Evolutionary conservation across 2,888 invertebrate species (phyloP).

Genomic region (Pardosa pseudoannulata): DNA sequence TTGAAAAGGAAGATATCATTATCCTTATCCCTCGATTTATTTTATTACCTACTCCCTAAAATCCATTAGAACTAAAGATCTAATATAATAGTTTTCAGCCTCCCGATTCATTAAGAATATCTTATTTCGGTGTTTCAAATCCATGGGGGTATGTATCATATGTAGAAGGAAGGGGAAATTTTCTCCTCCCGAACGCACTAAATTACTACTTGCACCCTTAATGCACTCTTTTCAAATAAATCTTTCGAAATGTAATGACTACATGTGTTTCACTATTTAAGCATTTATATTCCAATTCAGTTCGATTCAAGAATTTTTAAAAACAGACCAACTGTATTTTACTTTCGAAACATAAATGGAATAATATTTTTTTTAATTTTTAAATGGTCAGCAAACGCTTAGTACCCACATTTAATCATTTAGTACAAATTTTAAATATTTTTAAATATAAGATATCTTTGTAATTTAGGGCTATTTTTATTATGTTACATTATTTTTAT

Average conservation of each 20-base stretch:
- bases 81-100: neutral
- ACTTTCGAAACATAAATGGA: no score
- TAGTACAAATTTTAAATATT: no score
- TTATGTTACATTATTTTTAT: no score
- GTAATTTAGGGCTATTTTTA: no score
- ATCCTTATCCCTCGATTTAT: neutral
- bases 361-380: no score
- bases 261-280: no score
- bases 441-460: no score
- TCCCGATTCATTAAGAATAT: neutral
- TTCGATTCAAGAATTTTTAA: no score
- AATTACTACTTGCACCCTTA: neutral
- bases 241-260: neutral
- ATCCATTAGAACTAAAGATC: neutral
- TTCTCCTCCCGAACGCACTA: neutral
- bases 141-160: neutral
- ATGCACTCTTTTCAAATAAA: neutral
- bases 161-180: neutral
- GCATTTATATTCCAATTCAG: no score
- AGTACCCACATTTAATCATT: no score
- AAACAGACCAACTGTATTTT: no score
- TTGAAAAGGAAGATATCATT: neutral
- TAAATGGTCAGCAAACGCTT: no score
- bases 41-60: neutral
- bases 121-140: neutral